phyloP scores from a whole-genome alignment of 2,113 vertebrate genomes.

The Carassius auratus region DNA sequence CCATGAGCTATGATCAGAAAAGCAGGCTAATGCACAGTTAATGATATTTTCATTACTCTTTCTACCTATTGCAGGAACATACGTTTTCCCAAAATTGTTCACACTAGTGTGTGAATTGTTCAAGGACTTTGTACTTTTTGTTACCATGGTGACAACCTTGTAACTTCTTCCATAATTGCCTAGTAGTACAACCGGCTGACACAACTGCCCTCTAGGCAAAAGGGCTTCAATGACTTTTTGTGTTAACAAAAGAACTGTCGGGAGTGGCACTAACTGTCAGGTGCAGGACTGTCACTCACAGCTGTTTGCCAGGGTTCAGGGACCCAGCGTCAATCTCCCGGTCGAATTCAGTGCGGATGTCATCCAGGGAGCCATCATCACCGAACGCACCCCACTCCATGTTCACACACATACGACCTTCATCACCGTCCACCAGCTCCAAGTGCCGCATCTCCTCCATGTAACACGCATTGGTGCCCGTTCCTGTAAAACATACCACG shows the following conservation, averaged over 20 bases:
- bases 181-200: neutral
- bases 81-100: no score
- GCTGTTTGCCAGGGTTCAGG: conserved; percentile 92
- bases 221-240: neutral
- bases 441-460: conserved; percentile 98
- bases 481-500: conserved; percentile 74
- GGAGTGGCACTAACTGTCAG: neutral
- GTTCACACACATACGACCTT: conserved; percentile 96
- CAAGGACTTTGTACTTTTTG: neutral
- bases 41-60: neutral
- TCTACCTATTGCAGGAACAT: no score
- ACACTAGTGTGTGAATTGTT: no score
- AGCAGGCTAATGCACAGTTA: neutral
- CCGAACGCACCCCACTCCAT: conserved; percentile 98
- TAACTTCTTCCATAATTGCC: neutral
- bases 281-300: conserved; percentile 74
- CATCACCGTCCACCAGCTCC: conserved; percentile 89
- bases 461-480: conserved; percentile 94
- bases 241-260: neutral
- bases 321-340: conserved; percentile 92
- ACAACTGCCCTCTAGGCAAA: neutral
- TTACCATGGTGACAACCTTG: neutral
- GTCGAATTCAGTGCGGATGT: conserved; percentile 90
- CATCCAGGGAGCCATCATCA: conserved; percentile 84
- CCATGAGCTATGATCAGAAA: neutral